phyloP scores from a whole-genome alignment of 1,140 invertebrate genomes.

The Cydia fagiglandana region DNA sequence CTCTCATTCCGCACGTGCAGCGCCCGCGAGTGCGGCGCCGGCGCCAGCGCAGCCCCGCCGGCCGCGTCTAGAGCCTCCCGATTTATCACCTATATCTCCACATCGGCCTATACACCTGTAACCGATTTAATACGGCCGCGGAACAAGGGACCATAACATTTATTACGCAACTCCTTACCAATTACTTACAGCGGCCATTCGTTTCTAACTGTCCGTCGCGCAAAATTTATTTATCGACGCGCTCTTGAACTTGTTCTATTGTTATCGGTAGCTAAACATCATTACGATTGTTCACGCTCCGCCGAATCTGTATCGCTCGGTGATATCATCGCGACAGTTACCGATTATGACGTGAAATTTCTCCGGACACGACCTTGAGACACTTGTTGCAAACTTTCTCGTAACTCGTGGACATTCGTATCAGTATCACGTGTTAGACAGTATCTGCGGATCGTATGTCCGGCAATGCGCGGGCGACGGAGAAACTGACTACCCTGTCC shows the following conservation, averaged over 20 bases:
- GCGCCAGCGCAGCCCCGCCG: constrained; percentile 51
- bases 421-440: constrained; percentile 44
- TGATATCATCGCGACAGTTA: constrained; percentile 44
- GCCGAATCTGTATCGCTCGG: constrained; percentile 34
- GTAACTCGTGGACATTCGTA: constrained; percentile 50
- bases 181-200: constrained; percentile 54
- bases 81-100: constrained; percentile 62
- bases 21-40: constrained; percentile 59
- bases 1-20: constrained; percentile 40
- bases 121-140: constrained; percentile 45
- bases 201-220: constrained; percentile 50
- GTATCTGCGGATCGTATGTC: constrained; percentile 53
- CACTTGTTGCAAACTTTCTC: constrained; percentile 66
- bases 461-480: constrained; percentile 36
- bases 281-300: constrained; percentile 43
- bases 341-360: constrained; percentile 54
- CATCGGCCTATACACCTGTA: constrained; percentile 60
- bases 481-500: constrained; percentile 47
- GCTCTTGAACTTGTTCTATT: constrained; percentile 69
- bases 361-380: constrained; percentile 51
- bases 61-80: constrained; percentile 44
- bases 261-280: constrained; percentile 52
- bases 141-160: constrained; percentile 50
- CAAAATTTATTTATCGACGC: constrained; percentile 51
- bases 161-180: constrained; percentile 55